Evolutionary conservation across 2,113 vertebrate species (phyloP), one percentile per base, ranked within the genome.

Genomic region (Sinocyclocheilus anophthalmus): DNA sequence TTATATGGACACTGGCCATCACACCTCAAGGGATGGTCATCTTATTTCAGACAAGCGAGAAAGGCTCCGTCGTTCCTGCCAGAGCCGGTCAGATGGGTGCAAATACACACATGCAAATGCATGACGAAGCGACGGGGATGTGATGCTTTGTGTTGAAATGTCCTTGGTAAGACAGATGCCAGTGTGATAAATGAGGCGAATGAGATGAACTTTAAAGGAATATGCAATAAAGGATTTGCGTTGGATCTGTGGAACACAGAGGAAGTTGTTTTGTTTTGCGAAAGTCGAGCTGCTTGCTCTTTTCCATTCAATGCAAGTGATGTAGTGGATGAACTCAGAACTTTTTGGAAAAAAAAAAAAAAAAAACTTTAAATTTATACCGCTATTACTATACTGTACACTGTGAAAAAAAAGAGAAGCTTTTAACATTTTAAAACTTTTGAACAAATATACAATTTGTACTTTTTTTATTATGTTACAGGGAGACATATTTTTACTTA

Each of bases 11-110:
- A 18, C 39, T 45, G 39, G 37, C 12, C 57, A 26, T 84, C 61
- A 50, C 88, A 84, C 69, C 61, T 88, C 53, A 86, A 86, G 76
- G 69, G 81, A 86, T 78, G 80, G 59, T 63, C 67, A 76, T 83
- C 80, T 81, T 50, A 22, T 33, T 79, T 55, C 33, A 61, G 55
- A 39, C 55, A 1, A 79, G 77, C 61, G 55, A 83, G 79, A 85
- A 81, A 84, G 70, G 70, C 81, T 84, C 78, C 13, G 73, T 65
- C 42, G 83, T 81, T 67, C 70, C 80, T 86, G 73, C 61, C 81
- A 67, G 61, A 75, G 65, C 55, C 13, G 59, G 75, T 88, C 85
- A 88, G 85, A 88, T 86, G 88, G 81, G 78, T 30, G 83, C 65
- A 53, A 84, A 84, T 22, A 76, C 76, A 76, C 63, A 82, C 86